Base-by-base conservation (phyloP, 2,888 invertebrate species). In the Escarpia spicata region DNA sequence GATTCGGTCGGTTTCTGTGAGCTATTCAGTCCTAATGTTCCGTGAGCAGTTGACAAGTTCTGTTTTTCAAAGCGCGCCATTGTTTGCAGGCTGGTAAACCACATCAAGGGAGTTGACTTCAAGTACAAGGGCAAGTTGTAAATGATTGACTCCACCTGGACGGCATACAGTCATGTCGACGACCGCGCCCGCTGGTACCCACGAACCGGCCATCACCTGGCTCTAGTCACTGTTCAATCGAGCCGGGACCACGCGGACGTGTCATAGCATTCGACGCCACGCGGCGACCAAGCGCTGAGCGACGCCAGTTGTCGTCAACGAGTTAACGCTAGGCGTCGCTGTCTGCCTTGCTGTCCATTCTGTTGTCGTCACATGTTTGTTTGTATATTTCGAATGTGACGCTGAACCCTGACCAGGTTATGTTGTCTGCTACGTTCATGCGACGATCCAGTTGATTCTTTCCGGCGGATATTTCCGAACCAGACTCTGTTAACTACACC, bases 51-150 rank as follows among this genome's bases (percentile, higher is more conserved):
- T 90, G 90, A 31, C 10, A 91, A 8, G 37, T 91, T 43, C 91
- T 31, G 31, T 91, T 26, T 43, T 26, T 31, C 52, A 91, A 15
- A 45, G 31, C 26, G 52, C 3, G 10, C 4, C n/a, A n/a, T 9
- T 45, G 44, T 45, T 92, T 58, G 26, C 92, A 93, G 93, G 93
- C 92, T 93, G 60, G 93, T 93, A 43, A 92, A 93, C 93, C 93
- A 93, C 90, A 93, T 93, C 92, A 93, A 93, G 90, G 91, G 44
- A 31, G 93, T 91, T n/a, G 93, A 93, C 92, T 93, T 93, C 75
- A 92, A 93, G 43, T 93, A 93, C 92, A 93, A 93, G 43, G 93
- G 93, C 43, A 93, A 93, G 91, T 92, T 93, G 92, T 92, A 92
- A 89, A 60, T 43, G 91, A 31, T 9, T 19, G 91, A 31, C 44